Evolutionary conservation across 2,888 invertebrate genomes (phyloP).

Genomic region (Chymomyza procnemis): DNA sequence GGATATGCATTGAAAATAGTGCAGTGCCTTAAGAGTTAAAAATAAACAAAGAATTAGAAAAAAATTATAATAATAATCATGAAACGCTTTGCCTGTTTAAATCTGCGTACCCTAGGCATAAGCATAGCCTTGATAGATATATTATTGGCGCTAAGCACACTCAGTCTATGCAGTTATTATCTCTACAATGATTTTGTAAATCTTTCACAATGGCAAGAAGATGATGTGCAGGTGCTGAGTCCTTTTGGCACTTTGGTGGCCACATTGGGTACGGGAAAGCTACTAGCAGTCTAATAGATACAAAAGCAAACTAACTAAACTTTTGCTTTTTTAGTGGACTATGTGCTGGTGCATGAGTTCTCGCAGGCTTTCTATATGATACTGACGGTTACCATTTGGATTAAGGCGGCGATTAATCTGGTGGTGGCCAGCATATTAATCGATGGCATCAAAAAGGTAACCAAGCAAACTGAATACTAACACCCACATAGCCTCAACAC

Average conservation of each 20-base stretch:
- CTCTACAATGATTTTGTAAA: slow-evolving; percentile 69
- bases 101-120: slow-evolving; percentile 63
- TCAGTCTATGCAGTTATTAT: slow-evolving; percentile 68
- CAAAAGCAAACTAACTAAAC: not conserved
- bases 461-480: not conserved
- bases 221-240: slow-evolving; percentile 66
- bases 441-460: slow-evolving; percentile 75
- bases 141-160: slow-evolving; percentile 55
- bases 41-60: too few species aligned
- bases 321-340: slow-evolving; percentile 57
- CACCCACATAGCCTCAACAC: not conserved
- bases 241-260: slow-evolving; percentile 68
- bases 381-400: slow-evolving; percentile 70
- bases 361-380: slow-evolving; percentile 75
- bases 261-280: slow-evolving; percentile 65
- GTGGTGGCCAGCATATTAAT: slow-evolving; percentile 71
- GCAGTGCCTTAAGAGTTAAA: not conserved
- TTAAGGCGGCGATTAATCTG: slow-evolving; percentile 72
- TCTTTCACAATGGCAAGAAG: slow-evolving; percentile 66
- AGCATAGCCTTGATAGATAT: slow-evolving; percentile 68
- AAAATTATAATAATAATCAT: slow-evolving; percentile 29
- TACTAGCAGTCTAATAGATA: too few species aligned
- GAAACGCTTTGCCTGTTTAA: slow-evolving; percentile 73
- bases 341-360: slow-evolving; percentile 73
- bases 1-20: slow-evolving; percentile 5